Evolutionary conservation across 2,797 vertebrate species (phyloP), one percentile per base, ranked within the genome.

Genomic region (Danio choprae): DNA sequence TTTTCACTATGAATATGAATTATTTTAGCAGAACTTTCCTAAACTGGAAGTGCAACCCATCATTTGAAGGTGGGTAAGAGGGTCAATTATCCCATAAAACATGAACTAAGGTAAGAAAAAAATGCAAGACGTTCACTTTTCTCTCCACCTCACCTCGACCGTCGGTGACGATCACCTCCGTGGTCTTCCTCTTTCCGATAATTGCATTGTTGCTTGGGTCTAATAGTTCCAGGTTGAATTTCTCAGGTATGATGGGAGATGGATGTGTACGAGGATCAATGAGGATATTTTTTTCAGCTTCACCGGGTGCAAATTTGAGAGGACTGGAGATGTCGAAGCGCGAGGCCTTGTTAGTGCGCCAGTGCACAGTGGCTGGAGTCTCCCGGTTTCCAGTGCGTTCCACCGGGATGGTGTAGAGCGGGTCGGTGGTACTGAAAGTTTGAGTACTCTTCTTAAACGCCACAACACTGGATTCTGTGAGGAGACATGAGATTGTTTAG

Each of bases 401-500:
- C 63, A 95, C 94, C 0, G 94, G 93, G 79, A 95, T 89, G 40
- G n/a, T 82, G 91, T 92, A 94, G 79, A 82, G 67, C 0, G 84
- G 71, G 43, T 94, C 92, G 2, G 86, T 60, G 13, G 89, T 89
- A 38, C 38, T 87, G 80, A 87, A 93, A 85, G 51, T 92, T 82
- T 95, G 94, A 7, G 81, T 89, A 64, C 60, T 84, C 79, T 92
- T 94, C 87, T 94, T 93, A 84, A 95, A 95, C 87, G 87, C 90
- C 64, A 95, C 16, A 59, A 90, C 86, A 63, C 92, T 89, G n/a
- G 92, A 89, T 7, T 94, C 94, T 95, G 81, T 2, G 67, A 72
- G n/a, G 79, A 43, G 8, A 59, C 64, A 48, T 6, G 11, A 48
- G 7, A 40, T 1, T 13, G 40, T 44, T 44, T 2, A 13, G 2